These are phyloP conservation scores for Trematomus loennbergii DNA, from an alignment of 2,113 vertebrate species.

Conservation along the genomic window DNA sequence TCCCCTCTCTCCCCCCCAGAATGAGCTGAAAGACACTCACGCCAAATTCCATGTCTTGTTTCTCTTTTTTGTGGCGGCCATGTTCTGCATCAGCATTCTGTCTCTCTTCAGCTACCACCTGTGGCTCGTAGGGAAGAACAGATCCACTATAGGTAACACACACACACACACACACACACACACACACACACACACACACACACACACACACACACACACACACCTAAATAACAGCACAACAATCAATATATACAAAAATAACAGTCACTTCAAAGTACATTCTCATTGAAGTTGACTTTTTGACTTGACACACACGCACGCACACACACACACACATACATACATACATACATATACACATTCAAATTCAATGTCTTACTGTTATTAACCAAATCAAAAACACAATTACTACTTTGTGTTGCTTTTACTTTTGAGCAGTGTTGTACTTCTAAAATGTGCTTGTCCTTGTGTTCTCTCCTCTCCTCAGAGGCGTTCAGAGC, in stretches of 20 bases:
- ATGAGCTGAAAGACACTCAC: slow-evolving; percentile 87
- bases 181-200: slow-evolving; percentile 14
- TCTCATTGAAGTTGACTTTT: too few species aligned
- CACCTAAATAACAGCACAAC: too few species aligned
- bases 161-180: slow-evolving; percentile 7
- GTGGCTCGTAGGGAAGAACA: slow-evolving; percentile 97
- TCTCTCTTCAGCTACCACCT: slow-evolving; percentile 98
- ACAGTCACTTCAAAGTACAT: too few species aligned
- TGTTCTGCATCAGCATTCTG: slow-evolving; percentile 98
- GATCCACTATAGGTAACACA: slow-evolving; percentile 93
- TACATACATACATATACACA: background rate
- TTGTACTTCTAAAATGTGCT: background rate
- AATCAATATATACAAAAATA: too few species aligned
- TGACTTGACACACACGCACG: background rate
- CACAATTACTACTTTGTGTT: background rate
- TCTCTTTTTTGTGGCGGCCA: slow-evolving; percentile 98
- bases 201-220: background rate
- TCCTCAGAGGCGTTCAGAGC: slow-evolving; percentile 94
- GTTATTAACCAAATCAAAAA: background rate
- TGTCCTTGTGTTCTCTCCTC: slow-evolving; percentile 33
- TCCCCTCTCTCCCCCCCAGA: slow-evolving; percentile 81
- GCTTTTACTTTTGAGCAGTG: background rate
- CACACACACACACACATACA: slow-evolving; percentile 10
- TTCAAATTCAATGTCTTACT: background rate
- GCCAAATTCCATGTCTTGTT: slow-evolving; percentile 98